Evolutionary conservation across 1,140 invertebrate species (phyloP).

Genomic region (Drosophila ercepeae): DNA sequence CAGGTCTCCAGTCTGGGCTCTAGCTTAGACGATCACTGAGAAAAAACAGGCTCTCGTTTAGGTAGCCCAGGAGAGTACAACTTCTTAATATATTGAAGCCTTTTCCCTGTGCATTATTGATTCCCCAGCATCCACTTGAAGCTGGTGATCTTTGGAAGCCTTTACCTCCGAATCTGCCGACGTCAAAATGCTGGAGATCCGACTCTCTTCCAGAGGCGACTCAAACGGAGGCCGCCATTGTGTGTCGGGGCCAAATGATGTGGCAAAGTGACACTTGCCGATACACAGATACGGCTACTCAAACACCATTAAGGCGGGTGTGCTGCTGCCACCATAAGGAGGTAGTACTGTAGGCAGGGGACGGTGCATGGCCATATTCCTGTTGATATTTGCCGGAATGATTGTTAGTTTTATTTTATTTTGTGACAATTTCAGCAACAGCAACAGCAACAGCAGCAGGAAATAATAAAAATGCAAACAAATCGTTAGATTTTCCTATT

Average conservation of each 20-base stretch:
- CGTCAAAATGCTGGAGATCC: constrained; percentile 68
- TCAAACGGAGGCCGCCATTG: constrained; percentile 73
- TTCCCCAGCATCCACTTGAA: constrained; percentile 10
- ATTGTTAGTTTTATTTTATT: constrained; percentile 75
- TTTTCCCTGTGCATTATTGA: constrained; percentile 1
- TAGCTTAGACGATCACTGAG: constrained; percentile 1
- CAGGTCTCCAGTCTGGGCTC: constrained; percentile 8
- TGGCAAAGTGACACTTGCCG: constrained; percentile 76
- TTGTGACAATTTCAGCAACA: constrained; percentile 72
- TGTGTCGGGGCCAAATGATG: constrained; percentile 75
- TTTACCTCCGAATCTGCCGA: constrained; percentile 67
- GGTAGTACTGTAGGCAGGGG: constrained; percentile 14
- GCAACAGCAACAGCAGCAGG: constrained; percentile 56
- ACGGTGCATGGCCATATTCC: constrained; percentile 29
- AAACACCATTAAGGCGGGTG: constrained; percentile 73
- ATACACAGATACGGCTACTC: constrained; percentile 72
- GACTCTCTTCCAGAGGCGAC: constrained; percentile 43
- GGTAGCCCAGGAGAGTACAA: no score
- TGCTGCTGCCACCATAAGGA: constrained; percentile 3
- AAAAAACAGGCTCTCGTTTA: background rate
- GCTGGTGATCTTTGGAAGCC: constrained; percentile 25
- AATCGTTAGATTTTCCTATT: constrained; percentile 78
- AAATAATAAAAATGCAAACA: constrained; percentile 82
- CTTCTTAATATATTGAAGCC: background rate
- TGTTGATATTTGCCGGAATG: constrained; percentile 52